Evolutionary conservation across 2,797 vertebrate species (phyloP).

Genomic region (Chaetophractus vellerosus): DNA sequence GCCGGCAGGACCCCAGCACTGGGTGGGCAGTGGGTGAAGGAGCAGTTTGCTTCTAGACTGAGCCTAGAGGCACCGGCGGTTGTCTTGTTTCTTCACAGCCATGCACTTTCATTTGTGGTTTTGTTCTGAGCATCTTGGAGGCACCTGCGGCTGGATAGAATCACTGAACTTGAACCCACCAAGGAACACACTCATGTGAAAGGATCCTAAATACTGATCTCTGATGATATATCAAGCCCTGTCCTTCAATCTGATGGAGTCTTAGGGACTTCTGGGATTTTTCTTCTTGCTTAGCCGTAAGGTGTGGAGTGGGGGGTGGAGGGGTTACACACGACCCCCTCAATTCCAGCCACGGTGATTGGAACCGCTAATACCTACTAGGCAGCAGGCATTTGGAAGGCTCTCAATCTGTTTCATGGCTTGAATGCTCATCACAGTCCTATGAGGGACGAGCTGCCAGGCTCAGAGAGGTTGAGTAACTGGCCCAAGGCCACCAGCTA

Average conservation of each 20-base stretch:
- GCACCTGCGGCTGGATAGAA: neutral
- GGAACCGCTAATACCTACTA: neutral
- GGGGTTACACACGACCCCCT: too few relatives aligned
- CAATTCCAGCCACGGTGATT: neutral
- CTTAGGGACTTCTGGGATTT: neutral
- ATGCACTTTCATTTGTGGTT: neutral
- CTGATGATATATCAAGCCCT: neutral
- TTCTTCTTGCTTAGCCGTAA: neutral
- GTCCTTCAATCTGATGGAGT: neutral
- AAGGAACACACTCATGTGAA: neutral
- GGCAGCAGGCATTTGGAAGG: neutral
- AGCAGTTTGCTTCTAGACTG: neutral
- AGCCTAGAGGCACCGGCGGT: neutral
- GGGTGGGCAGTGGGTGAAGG: neutral
- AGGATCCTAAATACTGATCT: neutral
- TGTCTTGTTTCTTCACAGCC: neutral
- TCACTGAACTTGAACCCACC: neutral
- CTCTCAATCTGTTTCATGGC: neutral
- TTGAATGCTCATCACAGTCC: neutral
- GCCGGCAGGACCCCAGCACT: neutral
- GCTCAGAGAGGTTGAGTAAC: slow-evolving; percentile 24
- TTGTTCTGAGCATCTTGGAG: slow-evolving; percentile 1
- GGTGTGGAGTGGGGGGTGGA: neutral
- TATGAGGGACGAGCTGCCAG: neutral
- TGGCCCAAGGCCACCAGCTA: neutral